A percentile compares a stretch with the other conserved stretches of the same genome.
phyloP scores from a whole-genome alignment of 2,797 vertebrate genomes.

The Chiloscyllium punctatum region DNA sequence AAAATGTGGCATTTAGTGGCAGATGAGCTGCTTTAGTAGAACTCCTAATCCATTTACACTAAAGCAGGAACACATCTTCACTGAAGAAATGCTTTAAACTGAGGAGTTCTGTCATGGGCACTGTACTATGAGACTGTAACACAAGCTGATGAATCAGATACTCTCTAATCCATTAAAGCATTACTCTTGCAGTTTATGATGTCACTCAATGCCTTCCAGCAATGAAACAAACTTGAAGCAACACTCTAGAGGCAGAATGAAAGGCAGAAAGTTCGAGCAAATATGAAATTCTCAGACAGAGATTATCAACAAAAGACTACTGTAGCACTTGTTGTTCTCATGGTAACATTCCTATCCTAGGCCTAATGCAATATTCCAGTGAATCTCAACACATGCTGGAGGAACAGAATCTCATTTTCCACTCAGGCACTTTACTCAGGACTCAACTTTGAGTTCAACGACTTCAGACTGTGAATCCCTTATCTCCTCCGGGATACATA shows the following conservation, averaged over 20 bases:
- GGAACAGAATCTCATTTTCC: too few species aligned
- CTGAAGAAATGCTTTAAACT: neutral
- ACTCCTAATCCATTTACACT: neutral
- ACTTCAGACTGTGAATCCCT: too few species aligned
- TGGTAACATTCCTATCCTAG: too few species aligned
- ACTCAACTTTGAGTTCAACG: too few species aligned
- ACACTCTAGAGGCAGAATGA: neutral
- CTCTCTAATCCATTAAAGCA: neutral
- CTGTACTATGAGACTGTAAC: neutral
- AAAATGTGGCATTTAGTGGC: neutral
- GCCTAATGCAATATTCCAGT: too few species aligned
- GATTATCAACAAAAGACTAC: neutral
- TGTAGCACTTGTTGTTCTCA: neutral
- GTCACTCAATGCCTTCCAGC: neutral
- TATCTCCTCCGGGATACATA: too few species aligned
- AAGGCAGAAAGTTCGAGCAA: neutral
- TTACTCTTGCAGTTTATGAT: neutral
- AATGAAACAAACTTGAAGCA: neutral
- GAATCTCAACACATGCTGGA: too few species aligned
- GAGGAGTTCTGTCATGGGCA: neutral
- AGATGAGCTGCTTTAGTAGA: neutral
- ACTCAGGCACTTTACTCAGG: too few species aligned
- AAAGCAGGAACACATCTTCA: neutral
- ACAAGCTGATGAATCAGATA: neutral
- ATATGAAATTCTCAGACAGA: neutral